Evolutionary conservation across 2,113 vertebrate species (phyloP).

Genomic region (Motacilla alba): DNA sequence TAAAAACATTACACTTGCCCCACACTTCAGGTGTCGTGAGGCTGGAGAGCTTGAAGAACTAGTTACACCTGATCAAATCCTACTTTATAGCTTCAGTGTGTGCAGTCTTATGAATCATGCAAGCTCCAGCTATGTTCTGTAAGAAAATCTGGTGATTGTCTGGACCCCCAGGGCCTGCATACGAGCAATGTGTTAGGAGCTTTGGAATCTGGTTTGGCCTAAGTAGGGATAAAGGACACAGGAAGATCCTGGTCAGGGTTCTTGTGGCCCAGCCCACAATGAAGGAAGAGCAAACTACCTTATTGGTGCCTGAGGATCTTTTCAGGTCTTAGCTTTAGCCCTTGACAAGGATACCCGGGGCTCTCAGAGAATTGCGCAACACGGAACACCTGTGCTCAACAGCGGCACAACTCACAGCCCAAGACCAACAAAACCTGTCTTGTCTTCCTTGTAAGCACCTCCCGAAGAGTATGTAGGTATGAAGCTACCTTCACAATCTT

Average conservation of each 20-base stretch:
- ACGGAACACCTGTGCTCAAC: rapidly evolving
- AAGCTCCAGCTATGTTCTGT: background rate
- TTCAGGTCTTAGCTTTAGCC: background rate
- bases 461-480: background rate
- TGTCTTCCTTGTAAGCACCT: background rate
- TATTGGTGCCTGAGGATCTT: background rate
- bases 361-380: rapidly evolving
- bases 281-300: background rate
- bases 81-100: background rate
- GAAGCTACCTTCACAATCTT: background rate
- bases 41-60: background rate
- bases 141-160: background rate
- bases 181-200: background rate
- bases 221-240: background rate
- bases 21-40: background rate
- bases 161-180: background rate
- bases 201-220: background rate
- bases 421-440: background rate
- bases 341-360: rapidly evolving
- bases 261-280: background rate
- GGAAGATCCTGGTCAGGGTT: rapidly evolving
- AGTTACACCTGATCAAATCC: background rate
- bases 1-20: background rate
- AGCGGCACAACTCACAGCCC: background rate
- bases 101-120: background rate